A percentile compares a stretch with the other conserved stretches of the same genome.
Conservation (phyloP, 2,113 vertebrate genomes). For the Meriones unguiculatus region DNA sequence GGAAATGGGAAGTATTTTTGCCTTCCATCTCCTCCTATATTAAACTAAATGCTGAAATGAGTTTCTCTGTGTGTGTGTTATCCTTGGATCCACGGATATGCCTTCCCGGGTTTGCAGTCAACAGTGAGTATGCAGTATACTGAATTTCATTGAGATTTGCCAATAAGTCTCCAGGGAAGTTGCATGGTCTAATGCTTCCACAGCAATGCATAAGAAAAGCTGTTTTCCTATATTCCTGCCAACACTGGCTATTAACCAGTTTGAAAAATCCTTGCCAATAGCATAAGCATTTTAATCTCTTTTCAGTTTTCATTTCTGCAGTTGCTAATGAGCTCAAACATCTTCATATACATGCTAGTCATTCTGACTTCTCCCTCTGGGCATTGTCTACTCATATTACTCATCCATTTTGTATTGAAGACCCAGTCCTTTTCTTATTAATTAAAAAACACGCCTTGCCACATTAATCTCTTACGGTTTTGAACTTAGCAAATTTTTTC, state of each 20-base stretch:
- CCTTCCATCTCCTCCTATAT: not conserved
- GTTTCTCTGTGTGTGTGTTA: not conserved
- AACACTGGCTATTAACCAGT: not conserved
- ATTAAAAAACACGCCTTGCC: not conserved
- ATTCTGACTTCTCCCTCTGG: not conserved
- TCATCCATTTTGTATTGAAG: not conserved
- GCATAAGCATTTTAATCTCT: slow-evolving; percentile 2
- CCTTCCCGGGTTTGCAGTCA: not conserved
- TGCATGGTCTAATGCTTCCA: not conserved
- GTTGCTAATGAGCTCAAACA: slow-evolving; percentile 11
- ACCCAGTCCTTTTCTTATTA: not conserved
- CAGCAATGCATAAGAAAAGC: not conserved
- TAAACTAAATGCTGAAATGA: slow-evolving; percentile 8
- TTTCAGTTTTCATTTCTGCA: slow-evolving; percentile 20
- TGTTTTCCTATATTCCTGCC: not conserved
- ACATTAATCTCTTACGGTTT: slow-evolving; percentile 3
- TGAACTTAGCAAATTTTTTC: slow-evolving; percentile 7
- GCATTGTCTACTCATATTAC: not conserved
- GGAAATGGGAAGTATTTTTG: not conserved
- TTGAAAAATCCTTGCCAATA: not conserved
- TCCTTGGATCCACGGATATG: not conserved
- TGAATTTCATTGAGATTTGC: slow-evolving; percentile 39
- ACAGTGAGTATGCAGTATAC: not conserved
- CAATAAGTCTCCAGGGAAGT: not conserved
- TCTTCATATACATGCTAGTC: not conserved